Evolutionary conservation across 2,797 vertebrate genomes (phyloP).

Genomic region (Mionectes olivaceus): DNA sequence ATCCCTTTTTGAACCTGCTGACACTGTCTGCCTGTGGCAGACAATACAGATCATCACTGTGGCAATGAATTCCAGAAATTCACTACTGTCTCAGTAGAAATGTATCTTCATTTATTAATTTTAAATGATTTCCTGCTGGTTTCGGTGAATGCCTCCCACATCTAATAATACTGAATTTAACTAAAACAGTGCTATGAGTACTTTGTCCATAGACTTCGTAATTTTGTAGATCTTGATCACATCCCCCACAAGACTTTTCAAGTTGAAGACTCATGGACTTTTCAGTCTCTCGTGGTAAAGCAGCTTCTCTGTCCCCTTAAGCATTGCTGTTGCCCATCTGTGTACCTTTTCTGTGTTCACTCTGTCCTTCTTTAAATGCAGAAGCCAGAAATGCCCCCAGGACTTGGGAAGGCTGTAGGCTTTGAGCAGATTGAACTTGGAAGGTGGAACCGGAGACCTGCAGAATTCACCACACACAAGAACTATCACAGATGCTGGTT

Average conservation of each 20-base stretch:
- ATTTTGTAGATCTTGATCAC: neutral
- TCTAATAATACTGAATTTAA: neutral
- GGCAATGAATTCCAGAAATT: constrained; percentile 8
- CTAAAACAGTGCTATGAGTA: neutral
- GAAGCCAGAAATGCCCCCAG: neutral
- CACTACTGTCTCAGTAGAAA: neutral
- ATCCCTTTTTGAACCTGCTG: constrained; percentile 7
- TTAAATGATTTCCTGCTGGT: neutral
- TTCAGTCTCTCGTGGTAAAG: neutral
- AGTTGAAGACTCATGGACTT: neutral
- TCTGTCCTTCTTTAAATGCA: neutral
- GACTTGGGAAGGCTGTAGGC: neutral
- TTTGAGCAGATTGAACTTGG: neutral
- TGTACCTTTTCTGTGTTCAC: neutral
- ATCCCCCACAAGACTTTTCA: neutral
- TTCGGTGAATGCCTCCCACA: neutral
- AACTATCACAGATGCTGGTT: neutral
- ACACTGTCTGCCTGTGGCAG: constrained; percentile 10
- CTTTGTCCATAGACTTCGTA: neutral
- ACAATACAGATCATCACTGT: constrained; percentile 1
- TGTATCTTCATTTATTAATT: neutral
- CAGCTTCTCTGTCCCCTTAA: neutral
- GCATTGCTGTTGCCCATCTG: neutral
- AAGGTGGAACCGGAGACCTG: neutral
- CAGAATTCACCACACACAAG: neutral